A percentile compares a stretch with the other conserved stretches of the same genome.
Conservation (phyloP, 2,113 vertebrate species). For the Lethenteron reissneri region DNA sequence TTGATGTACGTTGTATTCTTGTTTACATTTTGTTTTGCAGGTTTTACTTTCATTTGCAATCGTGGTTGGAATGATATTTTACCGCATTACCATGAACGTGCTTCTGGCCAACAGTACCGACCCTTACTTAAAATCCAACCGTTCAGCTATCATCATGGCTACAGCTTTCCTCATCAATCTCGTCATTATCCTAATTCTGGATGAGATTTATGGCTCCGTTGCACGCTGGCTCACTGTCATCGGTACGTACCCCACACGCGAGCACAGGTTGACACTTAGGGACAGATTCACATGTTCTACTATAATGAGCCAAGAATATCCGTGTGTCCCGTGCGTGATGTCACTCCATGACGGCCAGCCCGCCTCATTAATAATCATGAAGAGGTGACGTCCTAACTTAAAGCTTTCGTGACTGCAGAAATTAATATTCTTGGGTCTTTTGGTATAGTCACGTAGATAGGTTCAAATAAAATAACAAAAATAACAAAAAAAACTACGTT, state of each 20-base stretch:
- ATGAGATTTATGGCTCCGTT: constrained; percentile 77
- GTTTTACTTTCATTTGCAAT: constrained; percentile 55
- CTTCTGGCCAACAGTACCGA: constrained; percentile 60
- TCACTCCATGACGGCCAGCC: no score
- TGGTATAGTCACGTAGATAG: no score
- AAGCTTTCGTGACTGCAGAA: no score
- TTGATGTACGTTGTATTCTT: not conserved
- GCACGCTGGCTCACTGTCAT: constrained; percentile 89
- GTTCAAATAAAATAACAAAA: no score
- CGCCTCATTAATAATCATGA: no score
- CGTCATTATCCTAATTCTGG: constrained; percentile 68
- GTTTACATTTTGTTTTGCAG: constrained; percentile 19
- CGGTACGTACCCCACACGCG: constrained; percentile 25
- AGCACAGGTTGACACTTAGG: no score
- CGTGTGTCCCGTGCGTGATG: no score
- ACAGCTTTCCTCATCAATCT: constrained; percentile 90
- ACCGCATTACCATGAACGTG: constrained; percentile 59
- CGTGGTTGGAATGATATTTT: constrained; percentile 68
- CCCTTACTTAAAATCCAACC: constrained; percentile 44
- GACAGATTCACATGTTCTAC: no score
- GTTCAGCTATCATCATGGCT: constrained; percentile 61
- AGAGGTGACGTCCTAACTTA: no score
- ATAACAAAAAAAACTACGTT: no score
- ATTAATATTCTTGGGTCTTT: no score
- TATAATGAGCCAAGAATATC: no score